Percentiles rank a stretch among this genome's conserved stretches.
These are phyloP conservation scores for Porites cylindrica DNA, from an alignment of 92 coral and sea anemone species.

Conservation along the genomic window DNA sequence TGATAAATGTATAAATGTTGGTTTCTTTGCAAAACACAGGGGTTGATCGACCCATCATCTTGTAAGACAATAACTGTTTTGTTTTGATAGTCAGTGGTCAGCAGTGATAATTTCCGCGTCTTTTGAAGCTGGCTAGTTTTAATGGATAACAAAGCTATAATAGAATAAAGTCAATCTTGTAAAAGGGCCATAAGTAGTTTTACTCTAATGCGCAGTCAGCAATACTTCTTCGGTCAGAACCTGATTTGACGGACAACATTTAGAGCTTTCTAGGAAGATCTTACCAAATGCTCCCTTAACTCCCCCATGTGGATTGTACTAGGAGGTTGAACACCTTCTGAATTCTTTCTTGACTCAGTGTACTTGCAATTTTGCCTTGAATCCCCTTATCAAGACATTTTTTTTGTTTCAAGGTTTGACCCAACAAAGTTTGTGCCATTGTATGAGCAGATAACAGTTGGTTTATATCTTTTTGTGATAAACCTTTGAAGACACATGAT, in stretches of 20 bases:
- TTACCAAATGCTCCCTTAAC: constrained; percentile 40
- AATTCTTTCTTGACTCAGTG: constrained; percentile 23
- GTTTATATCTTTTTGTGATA: constrained; percentile 51
- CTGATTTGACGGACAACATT: constrained; percentile 29
- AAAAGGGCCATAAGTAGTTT: too few relatives aligned
- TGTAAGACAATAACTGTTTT: too few relatives aligned
- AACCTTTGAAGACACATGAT: constrained; percentile 57
- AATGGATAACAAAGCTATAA: too few relatives aligned
- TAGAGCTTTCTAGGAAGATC: constrained; percentile 43
- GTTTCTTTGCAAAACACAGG: too few relatives aligned
- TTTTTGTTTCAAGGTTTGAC: constrained; percentile 26
- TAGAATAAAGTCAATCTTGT: too few relatives aligned
- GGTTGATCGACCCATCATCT: too few relatives aligned
- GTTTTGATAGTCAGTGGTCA: too few relatives aligned
- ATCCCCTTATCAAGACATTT: constrained; percentile 21
- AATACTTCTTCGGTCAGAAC: constrained; percentile 41
- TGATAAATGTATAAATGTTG: too few relatives aligned
- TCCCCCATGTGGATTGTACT: constrained; percentile 47
- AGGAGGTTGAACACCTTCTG: constrained; percentile 37
- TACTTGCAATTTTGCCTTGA: constrained; percentile 26
- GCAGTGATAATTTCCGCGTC: too few relatives aligned
- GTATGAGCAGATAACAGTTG: constrained; percentile 45
- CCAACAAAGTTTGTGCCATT: constrained; percentile 63
- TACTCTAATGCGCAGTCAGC: constrained; percentile 15
- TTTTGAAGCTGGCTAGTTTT: too few relatives aligned